A percentile compares a stretch with the other conserved stretches of the same genome.
phyloP scores from a whole-genome alignment of 2,888 invertebrate genomes.

The Syritta pipiens region DNA sequence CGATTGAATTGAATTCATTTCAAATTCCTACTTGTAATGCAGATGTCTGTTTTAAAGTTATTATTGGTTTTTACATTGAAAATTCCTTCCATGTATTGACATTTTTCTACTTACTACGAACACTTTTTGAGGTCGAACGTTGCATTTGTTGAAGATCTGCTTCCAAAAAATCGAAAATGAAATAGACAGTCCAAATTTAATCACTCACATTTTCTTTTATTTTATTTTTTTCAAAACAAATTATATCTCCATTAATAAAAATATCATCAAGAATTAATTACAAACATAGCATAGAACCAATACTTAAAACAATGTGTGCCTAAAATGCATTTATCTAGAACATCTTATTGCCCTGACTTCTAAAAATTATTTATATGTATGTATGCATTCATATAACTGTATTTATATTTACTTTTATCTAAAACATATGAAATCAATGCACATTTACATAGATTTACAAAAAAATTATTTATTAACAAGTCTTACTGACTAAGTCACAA shows the following conservation, averaged over 20 bases:
- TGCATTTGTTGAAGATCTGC: background rate
- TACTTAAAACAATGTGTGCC: background rate
- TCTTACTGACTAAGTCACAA: background rate
- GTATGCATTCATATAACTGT: background rate
- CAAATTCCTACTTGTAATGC: no score
- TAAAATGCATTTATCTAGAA: background rate
- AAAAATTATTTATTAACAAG: background rate
- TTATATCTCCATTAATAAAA: constrained; percentile 6
- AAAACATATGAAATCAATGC: background rate
- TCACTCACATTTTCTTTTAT: background rate
- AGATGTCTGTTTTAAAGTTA: no score
- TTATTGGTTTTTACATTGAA: no score
- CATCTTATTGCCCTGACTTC: constrained; percentile 16
- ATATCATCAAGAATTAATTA: constrained; percentile 37
- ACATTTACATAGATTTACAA: background rate
- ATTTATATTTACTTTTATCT: background rate
- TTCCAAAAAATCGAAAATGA: background rate
- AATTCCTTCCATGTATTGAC: no score
- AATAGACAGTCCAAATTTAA: background rate
- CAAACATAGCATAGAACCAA: background rate
- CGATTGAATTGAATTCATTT: no score
- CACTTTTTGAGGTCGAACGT: no score
- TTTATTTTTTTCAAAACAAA: background rate
- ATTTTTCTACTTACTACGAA: no score
- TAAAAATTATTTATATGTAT: no score